Evolutionary conservation across 2,888 invertebrate genomes (phyloP).

Genomic region (Drosophila rellima): DNA sequence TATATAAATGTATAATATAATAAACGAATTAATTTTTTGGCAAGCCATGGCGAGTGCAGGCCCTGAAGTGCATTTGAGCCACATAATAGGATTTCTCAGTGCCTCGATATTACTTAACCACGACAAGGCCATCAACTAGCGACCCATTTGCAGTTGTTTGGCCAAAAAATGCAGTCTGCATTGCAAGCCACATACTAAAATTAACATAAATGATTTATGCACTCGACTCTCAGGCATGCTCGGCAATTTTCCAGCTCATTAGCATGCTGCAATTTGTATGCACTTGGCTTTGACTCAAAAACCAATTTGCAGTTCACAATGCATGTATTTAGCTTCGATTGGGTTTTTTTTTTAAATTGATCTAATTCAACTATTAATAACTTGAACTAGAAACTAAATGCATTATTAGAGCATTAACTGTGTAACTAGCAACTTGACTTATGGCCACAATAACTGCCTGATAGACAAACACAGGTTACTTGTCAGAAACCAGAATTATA

Average conservation of each 20-base stretch:
- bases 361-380: not conserved
- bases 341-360: not conserved
- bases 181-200: slow-evolving; percentile 42
- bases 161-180: slow-evolving; percentile 22
- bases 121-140: slow-evolving; percentile 69
- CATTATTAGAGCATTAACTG: too few species aligned
- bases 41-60: slow-evolving; percentile 57
- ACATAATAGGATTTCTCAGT: slow-evolving; percentile 51
- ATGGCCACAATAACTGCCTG: not conserved
- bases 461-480: slow-evolving; percentile 1
- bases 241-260: slow-evolving; percentile 74
- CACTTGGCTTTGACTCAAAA: slow-evolving; percentile 45
- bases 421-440: not conserved
- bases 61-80: slow-evolving; percentile 71
- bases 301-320: slow-evolving; percentile 31
- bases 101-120: slow-evolving; percentile 17
- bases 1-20: slow-evolving; percentile 21
- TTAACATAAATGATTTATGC: slow-evolving; percentile 72
- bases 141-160: slow-evolving; percentile 42
- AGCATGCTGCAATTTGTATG: slow-evolving; percentile 53
- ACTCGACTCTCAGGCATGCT: slow-evolving; percentile 45
- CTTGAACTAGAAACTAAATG: not conserved
- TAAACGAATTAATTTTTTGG: slow-evolving; percentile 44
- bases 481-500: slow-evolving; percentile 1
- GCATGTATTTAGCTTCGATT: not conserved